A percentile compares a stretch with the other conserved stretches of the same genome.
These are phyloP conservation scores for Pithecia hirsuta DNA, from an alignment of 2,797 vertebrate species.

Conservation along the genomic window DNA sequence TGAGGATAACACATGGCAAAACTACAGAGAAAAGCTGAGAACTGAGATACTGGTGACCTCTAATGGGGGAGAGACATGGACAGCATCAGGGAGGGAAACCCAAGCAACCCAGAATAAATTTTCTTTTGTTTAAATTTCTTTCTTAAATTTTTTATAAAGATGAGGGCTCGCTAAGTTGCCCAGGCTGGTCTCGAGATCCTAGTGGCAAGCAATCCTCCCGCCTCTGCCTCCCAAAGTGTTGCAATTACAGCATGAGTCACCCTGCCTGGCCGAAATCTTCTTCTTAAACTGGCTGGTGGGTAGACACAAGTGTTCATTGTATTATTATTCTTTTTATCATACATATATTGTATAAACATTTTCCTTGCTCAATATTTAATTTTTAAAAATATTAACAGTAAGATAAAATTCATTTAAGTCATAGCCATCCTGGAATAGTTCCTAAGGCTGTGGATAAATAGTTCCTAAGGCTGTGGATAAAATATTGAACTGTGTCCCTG, in stretches of 20 bases:
- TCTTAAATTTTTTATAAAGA: not conserved
- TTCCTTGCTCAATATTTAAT: not conserved
- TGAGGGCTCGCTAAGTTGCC: too few species aligned
- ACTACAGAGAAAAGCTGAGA: not conserved
- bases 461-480: not conserved
- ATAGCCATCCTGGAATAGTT: not conserved
- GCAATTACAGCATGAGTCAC: too few species aligned
- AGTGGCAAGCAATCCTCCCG: accelerated
- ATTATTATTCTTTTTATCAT: not conserved
- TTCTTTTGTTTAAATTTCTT: not conserved
- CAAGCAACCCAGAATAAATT: not conserved
- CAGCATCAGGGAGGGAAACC: not conserved
- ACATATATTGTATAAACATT: not conserved
- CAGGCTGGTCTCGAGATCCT: too few species aligned
- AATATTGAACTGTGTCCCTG: not conserved
- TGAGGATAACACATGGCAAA: not conserved
- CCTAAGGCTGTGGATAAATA: not conserved
- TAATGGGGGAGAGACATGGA: not conserved
- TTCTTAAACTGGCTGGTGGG: not conserved
- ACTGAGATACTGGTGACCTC: not conserved
- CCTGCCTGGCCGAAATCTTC: not conserved
- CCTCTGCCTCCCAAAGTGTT: too few species aligned
- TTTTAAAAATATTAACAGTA: not conserved
- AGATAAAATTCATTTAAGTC: conserved; percentile 1
- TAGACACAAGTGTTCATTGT: not conserved